Evolutionary conservation across 2,888 invertebrate genomes (phyloP), one percentile per base, ranked within the genome.

Genomic region (Crocallis elinguaria): DNA sequence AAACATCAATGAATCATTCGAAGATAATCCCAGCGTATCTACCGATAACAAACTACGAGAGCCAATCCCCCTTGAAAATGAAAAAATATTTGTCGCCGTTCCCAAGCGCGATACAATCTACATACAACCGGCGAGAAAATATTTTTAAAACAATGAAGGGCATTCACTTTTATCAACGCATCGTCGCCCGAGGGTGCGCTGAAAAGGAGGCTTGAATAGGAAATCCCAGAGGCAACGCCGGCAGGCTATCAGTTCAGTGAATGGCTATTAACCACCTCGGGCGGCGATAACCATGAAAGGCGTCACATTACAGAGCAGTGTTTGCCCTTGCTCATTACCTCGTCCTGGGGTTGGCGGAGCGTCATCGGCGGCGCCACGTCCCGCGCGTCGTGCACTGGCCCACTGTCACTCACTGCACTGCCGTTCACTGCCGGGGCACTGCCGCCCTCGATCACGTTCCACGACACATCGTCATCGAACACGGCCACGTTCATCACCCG

Each of bases 381-480:
- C 73, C 87, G 81, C 67, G 75, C 66, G 68, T 65, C 73, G 67
- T 75, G 76, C 84, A 79, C 82, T 74, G 71, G 60, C 75, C 74
- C 73, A 89, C 88, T 88, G 57, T 75, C 90, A 90, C 89, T 90
- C 89, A 88, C 90, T 84, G 77, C 89, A 90, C 90, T 89, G 60
- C 69, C 70, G 69, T 81, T 78, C 76, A 79, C 79, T 42, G 48
- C 38, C 64, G 75, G 25, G 42, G 63, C 55, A 60, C 75, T 68
- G 68, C 75, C 70, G 61, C 77, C 83, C 73, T 92, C 92, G 71
- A 88, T 85, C 64, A 77, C 79, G 69, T 87, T 84, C 92, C 92
- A 92, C 75, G 92, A 90, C 75, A 88, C 92, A 70, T 92, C 86
- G 60, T 91, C 87, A 69, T 92, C 90, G 82, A 87, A 93, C 75